Evolutionary conservation across 2,888 invertebrate genomes (phyloP).

Genomic region (Xestia rhomboidea): DNA sequence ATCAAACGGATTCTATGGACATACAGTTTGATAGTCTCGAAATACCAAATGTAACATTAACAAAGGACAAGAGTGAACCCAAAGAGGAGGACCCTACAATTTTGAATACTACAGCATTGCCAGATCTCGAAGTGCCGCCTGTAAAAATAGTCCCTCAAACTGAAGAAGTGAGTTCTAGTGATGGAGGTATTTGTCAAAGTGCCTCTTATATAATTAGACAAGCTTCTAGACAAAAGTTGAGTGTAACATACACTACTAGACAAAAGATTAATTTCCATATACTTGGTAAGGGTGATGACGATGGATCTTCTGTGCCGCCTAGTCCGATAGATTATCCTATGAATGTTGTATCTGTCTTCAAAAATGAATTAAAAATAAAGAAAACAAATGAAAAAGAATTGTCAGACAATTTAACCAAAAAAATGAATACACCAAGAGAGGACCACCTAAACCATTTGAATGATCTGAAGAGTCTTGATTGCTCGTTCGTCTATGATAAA

Average conservation of each 20-base stretch:
- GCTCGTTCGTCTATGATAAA: conserved; percentile 79
- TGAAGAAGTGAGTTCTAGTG: conserved; percentile 67
- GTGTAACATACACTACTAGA: conserved; percentile 83
- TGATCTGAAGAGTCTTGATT: conserved; percentile 77
- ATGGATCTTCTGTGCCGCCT: conserved; percentile 72
- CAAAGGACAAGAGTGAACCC: conserved; percentile 78
- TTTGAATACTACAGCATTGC: conserved; percentile 74
- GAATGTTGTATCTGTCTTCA: conserved; percentile 84
- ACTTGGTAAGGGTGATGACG: conserved; percentile 76
- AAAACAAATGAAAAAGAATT: conserved; percentile 51
- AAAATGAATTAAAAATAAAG: conserved; percentile 76
- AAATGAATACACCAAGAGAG: conserved; percentile 61
- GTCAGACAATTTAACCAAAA: conserved; percentile 63
- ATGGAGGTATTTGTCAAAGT: conserved; percentile 72
- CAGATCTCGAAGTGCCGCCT: conserved; percentile 75
- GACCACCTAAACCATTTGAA: conserved; percentile 71
- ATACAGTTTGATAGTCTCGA: conserved; percentile 82
- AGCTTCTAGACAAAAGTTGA: conserved; percentile 69
- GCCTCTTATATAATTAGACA: conserved; percentile 82
- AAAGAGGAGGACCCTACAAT: conserved; percentile 74
- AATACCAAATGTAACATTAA: conserved; percentile 86
- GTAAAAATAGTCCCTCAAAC: conserved; percentile 69
- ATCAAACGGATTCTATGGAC: conserved; percentile 72
- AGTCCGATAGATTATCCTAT: conserved; percentile 82
- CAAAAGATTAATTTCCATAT: conserved; percentile 86